Conservation (phyloP, 2,113 vertebrate genomes). For the Mobula hypostoma region DNA sequence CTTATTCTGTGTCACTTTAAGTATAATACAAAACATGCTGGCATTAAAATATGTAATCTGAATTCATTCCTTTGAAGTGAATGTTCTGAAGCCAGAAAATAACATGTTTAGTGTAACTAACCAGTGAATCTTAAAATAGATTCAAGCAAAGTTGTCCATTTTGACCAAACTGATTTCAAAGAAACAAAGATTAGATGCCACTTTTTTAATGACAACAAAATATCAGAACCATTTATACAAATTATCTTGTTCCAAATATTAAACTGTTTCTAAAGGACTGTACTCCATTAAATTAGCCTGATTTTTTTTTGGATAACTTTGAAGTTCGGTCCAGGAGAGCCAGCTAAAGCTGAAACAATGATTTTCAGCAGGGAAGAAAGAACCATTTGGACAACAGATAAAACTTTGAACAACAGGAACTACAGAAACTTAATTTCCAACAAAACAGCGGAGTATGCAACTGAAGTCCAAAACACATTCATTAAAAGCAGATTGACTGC, state of each 20-base stretch:
- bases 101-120: too few relatives aligned
- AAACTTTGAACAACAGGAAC: background rate
- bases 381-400: conserved; percentile 7
- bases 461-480: background rate
- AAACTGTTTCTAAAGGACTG: background rate
- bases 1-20: too few relatives aligned
- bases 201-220: background rate
- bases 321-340: background rate
- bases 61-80: too few relatives aligned
- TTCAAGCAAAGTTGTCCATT: background rate
- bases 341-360: background rate
- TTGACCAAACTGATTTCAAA: background rate
- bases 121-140: too few relatives aligned
- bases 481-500: conserved; percentile 20
- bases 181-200: background rate
- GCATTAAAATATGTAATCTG: too few relatives aligned
- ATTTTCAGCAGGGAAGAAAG: background rate
- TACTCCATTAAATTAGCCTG: background rate
- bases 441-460: background rate
- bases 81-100: background rate
- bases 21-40: too few relatives aligned
- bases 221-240: background rate
- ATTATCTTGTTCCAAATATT: background rate
- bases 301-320: conserved; percentile 13
- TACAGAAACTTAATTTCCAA: background rate